These are phyloP conservation scores for Acrobasis consociella DNA, from an alignment of 2,888 invertebrate genomes.

Conservation along the genomic window DNA sequence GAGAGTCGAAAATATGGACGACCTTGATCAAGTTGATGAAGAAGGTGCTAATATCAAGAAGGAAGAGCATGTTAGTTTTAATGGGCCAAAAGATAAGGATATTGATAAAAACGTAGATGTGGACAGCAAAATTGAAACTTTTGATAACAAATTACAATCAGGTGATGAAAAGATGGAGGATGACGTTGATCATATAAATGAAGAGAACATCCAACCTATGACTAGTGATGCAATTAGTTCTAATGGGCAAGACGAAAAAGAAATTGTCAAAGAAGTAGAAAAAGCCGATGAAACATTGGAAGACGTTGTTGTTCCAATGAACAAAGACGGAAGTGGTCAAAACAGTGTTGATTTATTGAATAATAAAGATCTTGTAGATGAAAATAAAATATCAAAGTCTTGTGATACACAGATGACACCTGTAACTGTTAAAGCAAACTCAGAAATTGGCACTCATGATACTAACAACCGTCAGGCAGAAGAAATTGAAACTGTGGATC, in stretches of 20 bases:
- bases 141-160: too few species aligned
- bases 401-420: neutral
- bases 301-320: too few species aligned
- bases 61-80: neutral
- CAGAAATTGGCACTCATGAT: neutral
- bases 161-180: neutral
- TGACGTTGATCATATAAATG: neutral
- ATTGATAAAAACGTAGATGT: neutral
- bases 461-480: neutral
- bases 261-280: neutral
- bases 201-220: too few species aligned
- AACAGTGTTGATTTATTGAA: neutral
- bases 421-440: neutral
- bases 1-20: constrained; percentile 27
- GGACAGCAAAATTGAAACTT: neutral
- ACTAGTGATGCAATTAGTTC: too few species aligned
- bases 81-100: neutral
- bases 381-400: neutral
- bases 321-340: neutral
- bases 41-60: constrained; percentile 12
- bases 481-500: constrained; percentile 27
- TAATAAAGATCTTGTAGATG: neutral
- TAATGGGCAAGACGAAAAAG: too few species aligned
- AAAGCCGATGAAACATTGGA: neutral
- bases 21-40: constrained; percentile 21